Evolutionary conservation across 2,797 vertebrate species (phyloP).

Genomic region (Neopelma chrysocephalum): DNA sequence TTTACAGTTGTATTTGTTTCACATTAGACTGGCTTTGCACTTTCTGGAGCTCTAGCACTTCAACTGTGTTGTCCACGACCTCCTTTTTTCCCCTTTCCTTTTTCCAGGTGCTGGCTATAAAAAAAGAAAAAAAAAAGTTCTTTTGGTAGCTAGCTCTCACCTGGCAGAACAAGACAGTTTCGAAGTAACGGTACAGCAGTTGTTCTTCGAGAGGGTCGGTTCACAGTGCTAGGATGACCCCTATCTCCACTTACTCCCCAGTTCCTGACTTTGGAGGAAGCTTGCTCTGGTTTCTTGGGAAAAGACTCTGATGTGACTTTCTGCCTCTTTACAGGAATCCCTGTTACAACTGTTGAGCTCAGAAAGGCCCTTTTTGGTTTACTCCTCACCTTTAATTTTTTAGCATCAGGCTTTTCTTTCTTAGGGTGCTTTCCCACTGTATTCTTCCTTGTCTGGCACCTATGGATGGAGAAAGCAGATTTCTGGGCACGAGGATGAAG

Average conservation of each 20-base stretch:
- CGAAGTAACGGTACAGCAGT: conserved; percentile 23
- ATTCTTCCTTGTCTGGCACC: conserved; percentile 54
- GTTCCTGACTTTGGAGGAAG: background rate
- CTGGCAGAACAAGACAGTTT: conserved; percentile 54
- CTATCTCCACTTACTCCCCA: conserved; percentile 15
- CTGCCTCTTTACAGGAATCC: conserved; percentile 31
- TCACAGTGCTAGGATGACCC: conserved; percentile 22
- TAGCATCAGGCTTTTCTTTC: conserved; percentile 56
- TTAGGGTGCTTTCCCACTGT: conserved; percentile 53
- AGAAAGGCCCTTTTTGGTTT: conserved; percentile 41
- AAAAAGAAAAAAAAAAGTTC: background rate
- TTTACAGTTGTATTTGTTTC: conserved; percentile 18
- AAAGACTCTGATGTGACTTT: conserved; percentile 9
- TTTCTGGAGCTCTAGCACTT: conserved; percentile 9
- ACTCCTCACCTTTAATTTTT: conserved; percentile 40
- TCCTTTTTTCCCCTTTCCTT: background rate
- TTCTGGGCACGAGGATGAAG: conserved; percentile 28
- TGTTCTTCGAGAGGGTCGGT: background rate
- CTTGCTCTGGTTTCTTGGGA: conserved; percentile 1
- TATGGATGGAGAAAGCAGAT: conserved; percentile 38
- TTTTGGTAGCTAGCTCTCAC: conserved; percentile 45
- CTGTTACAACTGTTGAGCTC: conserved; percentile 10
- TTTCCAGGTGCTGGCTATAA: conserved; percentile 4
- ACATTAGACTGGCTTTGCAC: conserved; percentile 25
- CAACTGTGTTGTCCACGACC: background rate